A percentile compares a stretch with the other conserved stretches of the same genome.
These are phyloP conservation scores for Eupithecia vulgata DNA, from an alignment of 2,888 invertebrate genomes.

Conservation along the genomic window DNA sequence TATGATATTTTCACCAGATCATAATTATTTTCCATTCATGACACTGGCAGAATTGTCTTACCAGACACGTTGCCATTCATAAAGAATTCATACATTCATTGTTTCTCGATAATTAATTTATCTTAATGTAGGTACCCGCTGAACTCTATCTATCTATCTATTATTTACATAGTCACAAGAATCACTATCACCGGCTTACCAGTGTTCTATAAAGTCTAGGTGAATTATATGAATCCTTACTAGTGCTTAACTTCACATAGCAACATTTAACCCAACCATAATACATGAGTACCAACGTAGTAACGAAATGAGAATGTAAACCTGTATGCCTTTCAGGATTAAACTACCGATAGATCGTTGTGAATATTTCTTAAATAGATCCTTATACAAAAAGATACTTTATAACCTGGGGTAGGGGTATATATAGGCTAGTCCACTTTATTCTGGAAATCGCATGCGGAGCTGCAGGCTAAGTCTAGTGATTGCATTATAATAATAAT, in stretches of 20 bases:
- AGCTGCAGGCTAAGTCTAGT: neutral
- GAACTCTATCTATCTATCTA: too few species aligned
- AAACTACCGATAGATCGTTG: neutral
- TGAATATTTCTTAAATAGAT: neutral
- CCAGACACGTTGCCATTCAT: too few species aligned
- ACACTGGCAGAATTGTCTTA: too few species aligned
- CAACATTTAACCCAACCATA: neutral
- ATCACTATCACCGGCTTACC: neutral
- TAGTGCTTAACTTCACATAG: neutral
- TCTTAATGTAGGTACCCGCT: too few species aligned
- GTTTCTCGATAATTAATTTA: too few species aligned
- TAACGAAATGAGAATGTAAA: neutral
- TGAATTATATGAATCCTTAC: neutral
- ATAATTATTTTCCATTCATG: too few species aligned
- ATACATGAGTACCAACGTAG: neutral
- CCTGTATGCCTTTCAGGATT: neutral
- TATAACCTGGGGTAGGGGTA: neutral
- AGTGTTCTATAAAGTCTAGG: neutral
- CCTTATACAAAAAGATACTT: neutral
- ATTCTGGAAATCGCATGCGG: neutral
- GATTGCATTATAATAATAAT: neutral
- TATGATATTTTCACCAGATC: too few species aligned
- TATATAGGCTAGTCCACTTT: neutral
- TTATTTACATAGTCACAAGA: neutral
- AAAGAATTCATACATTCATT: too few species aligned